phyloP scores from a whole-genome alignment of 2,113 vertebrate species.

The Oplegnathus fasciatus region DNA sequence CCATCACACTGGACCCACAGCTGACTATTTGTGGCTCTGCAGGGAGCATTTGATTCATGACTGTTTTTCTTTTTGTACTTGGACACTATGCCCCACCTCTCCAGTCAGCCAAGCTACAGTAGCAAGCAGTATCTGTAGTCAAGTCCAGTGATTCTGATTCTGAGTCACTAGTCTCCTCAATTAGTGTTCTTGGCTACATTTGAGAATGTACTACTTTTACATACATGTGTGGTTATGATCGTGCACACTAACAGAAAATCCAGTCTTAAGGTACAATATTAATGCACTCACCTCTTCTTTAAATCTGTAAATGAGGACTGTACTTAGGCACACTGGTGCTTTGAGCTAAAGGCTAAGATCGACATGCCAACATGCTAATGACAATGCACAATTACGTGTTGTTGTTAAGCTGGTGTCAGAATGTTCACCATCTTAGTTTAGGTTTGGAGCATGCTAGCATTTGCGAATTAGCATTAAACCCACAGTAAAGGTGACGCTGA shows the following conservation, averaged over 20 bases:
- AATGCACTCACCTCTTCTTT: neutral
- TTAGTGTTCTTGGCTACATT: neutral
- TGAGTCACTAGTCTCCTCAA: neutral
- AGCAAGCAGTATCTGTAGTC: neutral
- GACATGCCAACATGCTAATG: neutral
- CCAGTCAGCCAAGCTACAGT: neutral
- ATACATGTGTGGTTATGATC: neutral
- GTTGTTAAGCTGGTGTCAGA: neutral
- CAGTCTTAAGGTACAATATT: neutral
- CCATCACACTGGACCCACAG: neutral
- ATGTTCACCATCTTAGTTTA: neutral
- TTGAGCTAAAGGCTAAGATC: neutral
- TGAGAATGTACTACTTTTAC: neutral
- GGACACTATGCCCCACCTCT: neutral
- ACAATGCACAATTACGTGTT: too few species aligned
- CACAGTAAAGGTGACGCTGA: neutral
- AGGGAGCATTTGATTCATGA: conserved; percentile 1
- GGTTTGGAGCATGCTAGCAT: neutral
- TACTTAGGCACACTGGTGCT: neutral
- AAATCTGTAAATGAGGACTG: neutral
- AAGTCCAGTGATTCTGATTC: neutral
- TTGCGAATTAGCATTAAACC: too few species aligned
- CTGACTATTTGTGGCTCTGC: conserved; percentile 6
- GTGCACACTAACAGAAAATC: neutral
- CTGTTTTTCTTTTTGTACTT: conserved; percentile 2